Percentiles rank a stretch among this genome's conserved stretches.
These are phyloP conservation scores for Pseudomyrmex dendroicus DNA, from an alignment of 1,140 invertebrate genomes.

Conservation along the genomic window DNA sequence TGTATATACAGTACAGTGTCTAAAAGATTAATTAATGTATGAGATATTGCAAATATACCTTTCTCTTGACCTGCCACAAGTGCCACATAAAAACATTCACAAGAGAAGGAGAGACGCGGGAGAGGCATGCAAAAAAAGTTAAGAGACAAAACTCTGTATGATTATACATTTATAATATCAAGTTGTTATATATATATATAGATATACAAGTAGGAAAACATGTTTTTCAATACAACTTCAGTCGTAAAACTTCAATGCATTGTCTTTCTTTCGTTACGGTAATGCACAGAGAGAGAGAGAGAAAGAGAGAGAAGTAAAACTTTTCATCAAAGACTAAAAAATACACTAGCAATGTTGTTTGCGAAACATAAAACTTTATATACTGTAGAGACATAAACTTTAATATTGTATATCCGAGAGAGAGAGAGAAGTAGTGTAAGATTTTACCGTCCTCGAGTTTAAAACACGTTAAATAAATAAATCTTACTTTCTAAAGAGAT, in stretches of 20 bases:
- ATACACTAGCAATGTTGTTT: constrained; percentile 5
- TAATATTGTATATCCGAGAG: constrained; percentile 7
- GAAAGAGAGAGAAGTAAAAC: not conserved
- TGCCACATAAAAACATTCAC: constrained; percentile 88
- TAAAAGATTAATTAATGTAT: constrained; percentile 76
- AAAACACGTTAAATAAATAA: not conserved
- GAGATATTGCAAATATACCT: constrained; percentile 86
- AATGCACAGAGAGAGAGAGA: not conserved
- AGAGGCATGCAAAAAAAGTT: constrained; percentile 87
- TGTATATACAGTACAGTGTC: constrained; percentile 45
- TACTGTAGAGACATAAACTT: not conserved
- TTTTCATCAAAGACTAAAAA: constrained; percentile 22
- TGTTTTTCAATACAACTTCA: too few relatives aligned
- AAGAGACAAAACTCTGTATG: constrained; percentile 84
- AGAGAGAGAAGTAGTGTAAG: not conserved
- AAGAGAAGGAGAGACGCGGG: constrained; percentile 85
- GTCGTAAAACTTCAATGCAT: constrained; percentile 4
- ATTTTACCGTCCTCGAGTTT: not conserved
- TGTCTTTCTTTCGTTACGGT: not conserved
- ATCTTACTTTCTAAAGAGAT: not conserved
- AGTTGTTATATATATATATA: constrained; percentile 57
- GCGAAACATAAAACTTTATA: constrained; percentile 13
- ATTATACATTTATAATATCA: constrained; percentile 78
- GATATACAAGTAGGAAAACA: too few relatives aligned
- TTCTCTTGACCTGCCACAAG: constrained; percentile 86